Percentiles rank a stretch among this genome's conserved stretches.
phyloP scores from a whole-genome alignment of 2,888 invertebrate species.

The Sesia bembeciformis region DNA sequence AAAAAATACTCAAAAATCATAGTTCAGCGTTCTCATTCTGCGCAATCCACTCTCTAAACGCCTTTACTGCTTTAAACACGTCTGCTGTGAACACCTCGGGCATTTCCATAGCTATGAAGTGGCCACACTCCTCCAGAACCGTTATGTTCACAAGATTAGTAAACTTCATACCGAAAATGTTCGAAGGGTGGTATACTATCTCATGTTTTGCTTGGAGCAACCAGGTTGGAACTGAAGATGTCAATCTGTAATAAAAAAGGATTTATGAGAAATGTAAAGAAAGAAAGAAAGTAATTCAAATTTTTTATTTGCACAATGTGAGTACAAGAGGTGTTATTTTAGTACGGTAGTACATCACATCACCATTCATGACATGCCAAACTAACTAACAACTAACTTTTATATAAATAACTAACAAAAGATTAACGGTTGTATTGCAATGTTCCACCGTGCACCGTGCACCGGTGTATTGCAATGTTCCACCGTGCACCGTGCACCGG shows the following conservation, averaged over 20 bases:
- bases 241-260: background rate
- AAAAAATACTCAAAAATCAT: background rate
- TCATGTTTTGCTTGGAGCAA: conserved; percentile 83
- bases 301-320: no score
- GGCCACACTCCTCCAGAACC: conserved; percentile 81
- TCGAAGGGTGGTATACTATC: conserved; percentile 71
- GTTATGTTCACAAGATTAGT: conserved; percentile 78
- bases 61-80: conserved; percentile 52
- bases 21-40: background rate
- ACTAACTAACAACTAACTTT: no score
- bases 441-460: no score
- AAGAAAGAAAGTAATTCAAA: background rate
- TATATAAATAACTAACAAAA: no score
- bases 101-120: conserved; percentile 87
- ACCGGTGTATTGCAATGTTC: no score
- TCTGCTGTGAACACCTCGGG: conserved; percentile 81
- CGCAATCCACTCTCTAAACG: conserved; percentile 15
- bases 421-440: no score
- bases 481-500: no score
- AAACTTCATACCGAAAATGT: conserved; percentile 71
- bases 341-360: no score
- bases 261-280: conserved; percentile 7
- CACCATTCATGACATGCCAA: no score
- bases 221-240: conserved; percentile 78
- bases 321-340: no score